Evolutionary conservation across 1,140 invertebrate genomes (phyloP).

Genomic region (Adelges cooleyi): DNA sequence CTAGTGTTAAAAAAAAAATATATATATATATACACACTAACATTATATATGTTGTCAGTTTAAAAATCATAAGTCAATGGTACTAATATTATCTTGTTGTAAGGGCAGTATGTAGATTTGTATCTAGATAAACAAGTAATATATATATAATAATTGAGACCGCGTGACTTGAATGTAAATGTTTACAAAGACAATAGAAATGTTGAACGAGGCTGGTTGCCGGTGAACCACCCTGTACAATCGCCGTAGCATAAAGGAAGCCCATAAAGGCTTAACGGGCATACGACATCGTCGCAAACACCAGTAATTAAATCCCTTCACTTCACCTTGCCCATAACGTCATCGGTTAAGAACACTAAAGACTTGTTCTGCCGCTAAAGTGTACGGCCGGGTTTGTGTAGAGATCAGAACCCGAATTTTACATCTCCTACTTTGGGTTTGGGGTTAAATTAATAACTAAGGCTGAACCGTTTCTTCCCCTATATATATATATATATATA

Average conservation of each 20-base stretch:
- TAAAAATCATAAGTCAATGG: too few species aligned
- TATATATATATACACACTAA: neutral
- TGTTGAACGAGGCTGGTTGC: too few species aligned
- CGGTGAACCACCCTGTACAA: too few species aligned
- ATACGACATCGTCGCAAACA: slow-evolving; percentile 25
- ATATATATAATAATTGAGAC: too few species aligned
- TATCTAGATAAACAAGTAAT: too few species aligned
- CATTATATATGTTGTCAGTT: too few species aligned
- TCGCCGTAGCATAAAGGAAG: slow-evolving; percentile 10
- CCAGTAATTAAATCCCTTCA: slow-evolving; percentile 21
- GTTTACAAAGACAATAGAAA: too few species aligned
- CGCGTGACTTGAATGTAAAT: too few species aligned
- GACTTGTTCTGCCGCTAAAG: slow-evolving; percentile 1
- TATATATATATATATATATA: neutral
- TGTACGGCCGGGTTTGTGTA: neutral
- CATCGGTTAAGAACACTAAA: slow-evolving; percentile 19
- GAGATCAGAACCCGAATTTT: neutral
- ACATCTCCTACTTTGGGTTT: slow-evolving; percentile 2
- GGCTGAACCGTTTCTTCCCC: neutral
- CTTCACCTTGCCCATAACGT: neutral
- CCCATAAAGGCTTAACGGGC: slow-evolving; percentile 21
- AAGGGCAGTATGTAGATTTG: too few species aligned
- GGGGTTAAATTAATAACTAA: slow-evolving; percentile 22
- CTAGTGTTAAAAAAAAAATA: too few species aligned
- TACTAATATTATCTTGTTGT: too few species aligned